phyloP scores from a whole-genome alignment of 64 coral and sea anemone species.

The Montipora foliosa region DNA sequence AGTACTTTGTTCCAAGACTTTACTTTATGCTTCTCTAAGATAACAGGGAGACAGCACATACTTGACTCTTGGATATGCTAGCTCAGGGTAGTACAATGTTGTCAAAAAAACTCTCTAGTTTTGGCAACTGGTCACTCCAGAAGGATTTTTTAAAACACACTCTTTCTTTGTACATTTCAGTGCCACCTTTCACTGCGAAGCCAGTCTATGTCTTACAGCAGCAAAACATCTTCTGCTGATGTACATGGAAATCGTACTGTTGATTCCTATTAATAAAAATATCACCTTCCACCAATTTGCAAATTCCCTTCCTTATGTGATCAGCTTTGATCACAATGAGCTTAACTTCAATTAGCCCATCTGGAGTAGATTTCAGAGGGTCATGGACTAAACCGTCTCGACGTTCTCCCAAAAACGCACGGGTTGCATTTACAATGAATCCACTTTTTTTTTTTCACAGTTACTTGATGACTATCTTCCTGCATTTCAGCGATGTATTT shows the following conservation, averaged over 20 bases:
- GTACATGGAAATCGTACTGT: constrained; percentile 50
- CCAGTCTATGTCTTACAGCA: constrained; percentile 29
- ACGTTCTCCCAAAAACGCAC: constrained; percentile 28
- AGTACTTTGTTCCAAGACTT: too few species aligned
- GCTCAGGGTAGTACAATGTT: constrained; percentile 35
- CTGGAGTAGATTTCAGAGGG: neutral
- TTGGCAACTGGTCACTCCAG: constrained; percentile 43
- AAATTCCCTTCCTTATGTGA: constrained; percentile 60
- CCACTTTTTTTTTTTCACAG: constrained; percentile 60
- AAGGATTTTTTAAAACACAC: constrained; percentile 31
- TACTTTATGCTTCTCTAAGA: too few species aligned
- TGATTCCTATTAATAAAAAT: constrained; percentile 48
- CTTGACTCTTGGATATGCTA: constrained; percentile 24
- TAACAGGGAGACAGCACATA: too few species aligned
- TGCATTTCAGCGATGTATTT: constrained; percentile 41
- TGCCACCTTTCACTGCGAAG: constrained; percentile 41
- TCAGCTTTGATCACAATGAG: constrained; percentile 29
- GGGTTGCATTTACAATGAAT: constrained; percentile 31
- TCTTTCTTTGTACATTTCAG: constrained; percentile 46
- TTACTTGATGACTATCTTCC: constrained; percentile 33
- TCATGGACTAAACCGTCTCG: constrained; percentile 44
- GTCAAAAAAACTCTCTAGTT: constrained; percentile 28
- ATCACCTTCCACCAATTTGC: constrained; percentile 38
- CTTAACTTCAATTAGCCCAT: constrained; percentile 46
- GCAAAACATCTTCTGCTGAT: constrained; percentile 35